Evolutionary conservation across 1,140 invertebrate genomes (phyloP).

Genomic region (Drosophila subpulchrella): DNA sequence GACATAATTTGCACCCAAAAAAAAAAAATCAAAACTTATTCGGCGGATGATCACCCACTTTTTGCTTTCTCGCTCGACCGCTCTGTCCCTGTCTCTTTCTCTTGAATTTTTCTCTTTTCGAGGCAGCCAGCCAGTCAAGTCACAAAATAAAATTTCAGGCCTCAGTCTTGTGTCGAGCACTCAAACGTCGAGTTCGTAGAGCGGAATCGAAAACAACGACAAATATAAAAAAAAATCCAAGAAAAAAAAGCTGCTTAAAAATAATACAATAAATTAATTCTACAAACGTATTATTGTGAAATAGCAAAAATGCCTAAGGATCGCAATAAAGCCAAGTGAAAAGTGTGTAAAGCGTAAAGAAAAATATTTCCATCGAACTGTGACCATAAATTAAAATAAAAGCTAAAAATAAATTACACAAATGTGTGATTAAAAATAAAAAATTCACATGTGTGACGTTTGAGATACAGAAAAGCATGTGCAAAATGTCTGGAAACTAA

Average conservation of each 20-base stretch:
- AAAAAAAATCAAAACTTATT: slow-evolving; percentile 33
- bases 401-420: slow-evolving; percentile 42
- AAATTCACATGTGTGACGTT: slow-evolving; percentile 44
- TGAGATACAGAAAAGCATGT: slow-evolving; percentile 15
- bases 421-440: slow-evolving; percentile 33
- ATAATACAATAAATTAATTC: slow-evolving; percentile 46
- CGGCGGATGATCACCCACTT: slow-evolving; percentile 6
- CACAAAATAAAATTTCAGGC: slow-evolving; percentile 13
- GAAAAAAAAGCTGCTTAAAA: slow-evolving; percentile 14
- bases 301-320: slow-evolving; percentile 52
- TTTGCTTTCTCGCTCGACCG: not conserved
- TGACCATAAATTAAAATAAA: slow-evolving; percentile 38
- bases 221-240: slow-evolving; percentile 16
- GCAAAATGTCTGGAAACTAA: slow-evolving; percentile 22
- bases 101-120: slow-evolving; percentile 6
- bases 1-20: slow-evolving; percentile 29
- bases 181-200: slow-evolving; percentile 54
- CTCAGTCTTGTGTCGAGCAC: slow-evolving; percentile 78
- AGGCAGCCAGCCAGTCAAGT: slow-evolving; percentile 27
- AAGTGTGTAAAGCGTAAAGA: slow-evolving; percentile 60
- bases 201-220: slow-evolving; percentile 76
- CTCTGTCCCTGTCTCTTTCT: slow-evolving; percentile 4
- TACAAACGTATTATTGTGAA: slow-evolving; percentile 60
- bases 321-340: slow-evolving; percentile 41
- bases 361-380: slow-evolving; percentile 32